Evolutionary conservation across 2,113 vertebrate genomes (phyloP).

Genomic region (Gnathonemus echidnorhynchus): DNA sequence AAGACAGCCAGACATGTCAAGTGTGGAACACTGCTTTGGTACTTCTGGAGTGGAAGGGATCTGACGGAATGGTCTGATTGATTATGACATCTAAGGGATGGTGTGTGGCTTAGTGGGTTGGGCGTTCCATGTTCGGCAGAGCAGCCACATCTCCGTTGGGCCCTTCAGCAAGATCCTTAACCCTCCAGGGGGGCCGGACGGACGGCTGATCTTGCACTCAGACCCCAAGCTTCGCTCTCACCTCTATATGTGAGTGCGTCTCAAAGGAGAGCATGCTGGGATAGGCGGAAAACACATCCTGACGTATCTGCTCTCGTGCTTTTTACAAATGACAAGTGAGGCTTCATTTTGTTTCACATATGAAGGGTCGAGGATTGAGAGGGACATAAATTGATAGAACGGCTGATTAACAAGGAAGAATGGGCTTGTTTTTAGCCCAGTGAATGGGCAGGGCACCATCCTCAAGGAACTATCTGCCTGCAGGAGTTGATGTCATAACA

Average conservation of each 20-base stretch:
- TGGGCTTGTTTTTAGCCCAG: not conserved
- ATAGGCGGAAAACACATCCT: not conserved
- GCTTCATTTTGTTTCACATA: not conserved
- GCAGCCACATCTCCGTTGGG: not conserved
- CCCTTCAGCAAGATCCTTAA: not conserved
- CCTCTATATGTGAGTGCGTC: not conserved
- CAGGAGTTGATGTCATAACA: not conserved
- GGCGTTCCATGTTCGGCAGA: not conserved
- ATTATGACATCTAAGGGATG: conserved; percentile 34
- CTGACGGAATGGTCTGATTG: conserved; percentile 40
- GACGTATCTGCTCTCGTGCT: not conserved
- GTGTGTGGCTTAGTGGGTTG: not conserved
- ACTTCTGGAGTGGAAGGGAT: conserved; percentile 15
- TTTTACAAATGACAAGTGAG: not conserved
- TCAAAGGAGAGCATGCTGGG: not conserved
- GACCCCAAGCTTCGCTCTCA: not conserved
- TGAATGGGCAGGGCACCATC: not conserved
- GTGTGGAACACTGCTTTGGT: conserved; percentile 25
- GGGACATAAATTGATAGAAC: conserved; percentile 17
- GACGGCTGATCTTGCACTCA: not conserved
- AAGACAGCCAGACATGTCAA: conserved; percentile 51
- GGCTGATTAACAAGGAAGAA: not conserved
- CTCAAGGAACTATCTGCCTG: not conserved
- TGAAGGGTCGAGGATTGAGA: not conserved
- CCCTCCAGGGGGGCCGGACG: not conserved